A percentile compares a stretch with the other conserved stretches of the same genome.
Evolutionary conservation across 2,797 vertebrate species (phyloP).

Genomic region (Lycodopsis pacificus): DNA sequence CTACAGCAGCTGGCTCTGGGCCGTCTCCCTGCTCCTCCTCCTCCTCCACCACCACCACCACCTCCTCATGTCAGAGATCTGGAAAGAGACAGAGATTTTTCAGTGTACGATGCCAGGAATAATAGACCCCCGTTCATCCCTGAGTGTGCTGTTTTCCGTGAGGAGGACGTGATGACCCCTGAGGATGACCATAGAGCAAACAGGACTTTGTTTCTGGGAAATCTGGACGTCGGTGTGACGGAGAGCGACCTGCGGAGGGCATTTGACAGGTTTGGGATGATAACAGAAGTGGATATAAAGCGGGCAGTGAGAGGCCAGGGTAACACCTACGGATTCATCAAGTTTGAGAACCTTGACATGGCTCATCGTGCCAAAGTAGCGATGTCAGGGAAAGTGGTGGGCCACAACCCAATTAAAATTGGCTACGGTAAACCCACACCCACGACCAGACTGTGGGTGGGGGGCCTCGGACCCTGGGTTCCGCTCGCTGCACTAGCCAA

Average conservation of each 20-base stretch:
- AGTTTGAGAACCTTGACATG: conserved; percentile 99
- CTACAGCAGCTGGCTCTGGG: conserved; percentile 94
- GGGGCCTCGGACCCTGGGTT: conserved; percentile 96
- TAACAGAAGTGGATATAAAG: conserved; percentile 98
- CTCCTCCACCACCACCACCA: conserved; percentile 86
- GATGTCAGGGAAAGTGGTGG: conserved; percentile 96
- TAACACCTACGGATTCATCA: conserved; percentile 96
- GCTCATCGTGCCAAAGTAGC: conserved; percentile 95
- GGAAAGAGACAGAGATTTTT: conserved; percentile 91
- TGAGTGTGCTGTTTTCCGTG: conserved; percentile 88
- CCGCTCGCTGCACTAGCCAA: conserved; percentile 93
- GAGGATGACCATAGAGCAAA: conserved; percentile 97
- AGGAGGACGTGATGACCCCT: conserved; percentile 92
- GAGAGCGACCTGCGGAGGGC: conserved; percentile 92
- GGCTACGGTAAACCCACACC: conserved; percentile 98
- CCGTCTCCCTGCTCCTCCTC: conserved; percentile 88
- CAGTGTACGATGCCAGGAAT: conserved; percentile 89
- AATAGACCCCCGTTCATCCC: conserved; percentile 87
- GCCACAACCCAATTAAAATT: conserved; percentile 94
- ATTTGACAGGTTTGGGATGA: conserved; percentile 95
- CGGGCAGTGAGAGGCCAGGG: conserved; percentile 90
- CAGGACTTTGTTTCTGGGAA: conserved; percentile 96
- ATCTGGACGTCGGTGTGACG: conserved; percentile 92
- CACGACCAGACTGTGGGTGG: conserved; percentile 96
- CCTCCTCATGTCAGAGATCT: conserved; percentile 91